Evolutionary conservation across 2,797 vertebrate genomes (phyloP).

Genomic region (Sarcophilus harrisii): DNA sequence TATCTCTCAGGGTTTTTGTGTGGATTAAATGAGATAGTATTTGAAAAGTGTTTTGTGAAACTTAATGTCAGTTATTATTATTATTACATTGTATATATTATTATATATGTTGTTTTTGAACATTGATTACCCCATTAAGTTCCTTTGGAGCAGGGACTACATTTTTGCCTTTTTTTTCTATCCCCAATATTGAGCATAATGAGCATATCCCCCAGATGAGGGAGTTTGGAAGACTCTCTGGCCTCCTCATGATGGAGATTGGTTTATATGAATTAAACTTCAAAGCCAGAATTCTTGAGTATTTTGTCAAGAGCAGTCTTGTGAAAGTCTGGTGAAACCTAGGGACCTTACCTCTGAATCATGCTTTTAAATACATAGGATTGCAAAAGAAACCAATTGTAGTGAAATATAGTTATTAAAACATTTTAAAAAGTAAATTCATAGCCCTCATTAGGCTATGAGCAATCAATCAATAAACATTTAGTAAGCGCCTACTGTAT

Average conservation of each 20-base stretch:
- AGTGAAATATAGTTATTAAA: not conserved
- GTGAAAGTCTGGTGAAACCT: not conserved
- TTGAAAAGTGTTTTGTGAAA: not conserved
- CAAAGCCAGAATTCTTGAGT: not conserved
- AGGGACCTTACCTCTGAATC: not conserved
- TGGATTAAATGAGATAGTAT: not conserved
- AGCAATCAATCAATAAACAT: not conserved
- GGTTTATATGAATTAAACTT: not conserved
- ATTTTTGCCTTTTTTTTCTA: not conserved
- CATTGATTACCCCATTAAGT: not conserved
- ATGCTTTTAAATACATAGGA: not conserved
- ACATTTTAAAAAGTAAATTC: not conserved
- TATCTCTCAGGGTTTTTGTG: not conserved
- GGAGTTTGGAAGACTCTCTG: not conserved
- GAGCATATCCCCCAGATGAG: not conserved
- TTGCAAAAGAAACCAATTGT: not conserved
- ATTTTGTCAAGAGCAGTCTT: not conserved
- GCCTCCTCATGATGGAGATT: not conserved
- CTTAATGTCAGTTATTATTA: not conserved
- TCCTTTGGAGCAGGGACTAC: not conserved
- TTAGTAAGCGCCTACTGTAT: not conserved
- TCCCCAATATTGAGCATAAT: not conserved
- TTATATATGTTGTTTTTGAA: not conserved
- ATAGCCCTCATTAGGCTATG: not conserved
- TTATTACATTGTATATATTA: not conserved